Evolutionary conservation across 2,888 invertebrate genomes (phyloP), one percentile per base, ranked within the genome.

Genomic region (Caenorhabditis imperialis): DNA sequence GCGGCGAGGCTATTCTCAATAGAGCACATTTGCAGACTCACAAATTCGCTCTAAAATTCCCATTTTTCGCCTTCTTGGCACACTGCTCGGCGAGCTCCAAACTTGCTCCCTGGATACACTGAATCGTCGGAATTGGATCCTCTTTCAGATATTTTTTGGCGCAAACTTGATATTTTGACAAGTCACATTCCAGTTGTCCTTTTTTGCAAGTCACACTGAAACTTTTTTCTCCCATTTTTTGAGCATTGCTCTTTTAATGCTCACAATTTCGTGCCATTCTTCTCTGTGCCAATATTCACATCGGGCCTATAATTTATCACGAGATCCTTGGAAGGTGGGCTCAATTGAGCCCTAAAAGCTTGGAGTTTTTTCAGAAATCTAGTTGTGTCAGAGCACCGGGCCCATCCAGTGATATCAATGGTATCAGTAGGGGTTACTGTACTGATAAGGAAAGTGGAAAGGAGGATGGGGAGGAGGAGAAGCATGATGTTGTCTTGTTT

Each of bases 181-280:
- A n/a, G 22, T 25, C 25, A 22, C 45, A 45, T 23, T 45, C 45
- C 25, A 45, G 25, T n/a, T 45, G 22, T 6, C 45, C 45, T 27
- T 27, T 25, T 6, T 3, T 2, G 10, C 45, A 45, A 3, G 23
- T 23, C n/a, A 5, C n/a, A n/a, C 45, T 45, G 45, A n/a, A 45
- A 45, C 10, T 3, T 23, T 10, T 3, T n/a, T n/a, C n/a, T n/a
- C n/a, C n/a, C n/a, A n/a, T n/a, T n/a, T n/a, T n/a, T n/a, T n/a
- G n/a, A n/a, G n/a, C n/a, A n/a, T n/a, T n/a, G n/a, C n/a, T n/a
- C n/a, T n/a, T n/a, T n/a, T n/a, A n/a, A n/a, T n/a, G n/a, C n/a
- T n/a, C n/a, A n/a, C n/a, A n/a, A n/a, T n/a, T n/a, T n/a, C n/a
- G n/a, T n/a, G n/a, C n/a, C n/a, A n/a, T n/a, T n/a, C n/a, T n/a